Percentiles rank a stretch among this genome's conserved stretches.
phyloP scores from a whole-genome alignment of 2,888 invertebrate genomes.

The Thereva nobilitata region DNA sequence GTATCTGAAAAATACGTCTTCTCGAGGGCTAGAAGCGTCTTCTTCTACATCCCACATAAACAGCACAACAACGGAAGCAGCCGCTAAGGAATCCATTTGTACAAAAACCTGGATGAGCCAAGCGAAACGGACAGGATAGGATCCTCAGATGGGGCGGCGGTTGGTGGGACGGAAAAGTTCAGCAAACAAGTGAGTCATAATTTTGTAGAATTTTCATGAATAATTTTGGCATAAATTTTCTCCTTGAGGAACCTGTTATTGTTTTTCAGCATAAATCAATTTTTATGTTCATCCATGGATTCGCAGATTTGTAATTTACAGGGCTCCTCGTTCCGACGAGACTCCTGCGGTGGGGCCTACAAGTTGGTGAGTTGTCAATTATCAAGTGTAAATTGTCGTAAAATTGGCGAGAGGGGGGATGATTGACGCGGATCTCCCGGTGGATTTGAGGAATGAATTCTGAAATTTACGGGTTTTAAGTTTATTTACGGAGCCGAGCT shows the following conservation, averaged over 20 bases:
- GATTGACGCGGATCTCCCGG: no score
- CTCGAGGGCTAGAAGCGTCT: not conserved
- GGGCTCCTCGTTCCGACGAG: not conserved
- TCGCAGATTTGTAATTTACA: not conserved
- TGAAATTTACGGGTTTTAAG: no score
- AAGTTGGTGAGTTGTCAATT: conserved; percentile 14
- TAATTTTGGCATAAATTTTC: conserved; percentile 37
- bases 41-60: not conserved
- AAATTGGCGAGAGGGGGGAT: not conserved
- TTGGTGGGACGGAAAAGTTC: not conserved
- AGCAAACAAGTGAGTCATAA: conserved; percentile 35
- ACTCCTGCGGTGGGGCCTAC: conserved; percentile 1
- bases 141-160: not conserved
- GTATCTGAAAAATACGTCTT: no score
- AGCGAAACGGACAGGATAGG: not conserved
- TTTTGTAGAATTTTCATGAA: conserved; percentile 36
- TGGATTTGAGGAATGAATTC: no score
- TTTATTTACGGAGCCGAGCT: no score
- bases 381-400: conserved; percentile 28
- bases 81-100: no score
- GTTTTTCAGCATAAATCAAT: conserved; percentile 37
- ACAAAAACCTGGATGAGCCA: not conserved
- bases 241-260: conserved; percentile 33
- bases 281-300: conserved; percentile 30
- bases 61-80: no score